Evolutionary conservation across 2,888 invertebrate species (phyloP).

Genomic region (Drosophila setosimentum): DNA sequence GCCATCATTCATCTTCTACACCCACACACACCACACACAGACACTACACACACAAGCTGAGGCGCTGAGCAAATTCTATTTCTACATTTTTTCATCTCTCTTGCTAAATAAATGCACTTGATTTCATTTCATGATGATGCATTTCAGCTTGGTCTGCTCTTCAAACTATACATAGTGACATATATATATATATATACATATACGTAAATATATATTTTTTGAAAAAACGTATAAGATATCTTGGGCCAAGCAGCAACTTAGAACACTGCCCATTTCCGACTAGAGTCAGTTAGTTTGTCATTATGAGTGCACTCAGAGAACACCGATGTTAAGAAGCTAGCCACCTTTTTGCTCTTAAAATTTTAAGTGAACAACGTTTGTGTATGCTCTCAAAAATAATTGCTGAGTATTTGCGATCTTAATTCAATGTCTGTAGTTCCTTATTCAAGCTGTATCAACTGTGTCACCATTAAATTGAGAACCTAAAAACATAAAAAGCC

Average conservation of each 20-base stretch:
- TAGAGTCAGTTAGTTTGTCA: conserved; percentile 59
- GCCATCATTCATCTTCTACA: conserved; percentile 70
- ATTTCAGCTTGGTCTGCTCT: conserved; percentile 56
- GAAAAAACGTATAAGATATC: not conserved
- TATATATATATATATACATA: not conserved
- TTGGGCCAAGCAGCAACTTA: conserved; percentile 14
- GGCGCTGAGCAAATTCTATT: conserved; percentile 7
- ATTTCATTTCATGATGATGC: conserved; percentile 76
- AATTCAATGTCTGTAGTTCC: not conserved
- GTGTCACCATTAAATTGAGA: too few relatives aligned
- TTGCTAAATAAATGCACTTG: conserved; percentile 76
- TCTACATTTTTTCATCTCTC: conserved; percentile 8
- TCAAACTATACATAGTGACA: conserved; percentile 1
- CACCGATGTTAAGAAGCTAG: not conserved
- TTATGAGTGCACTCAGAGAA: conserved; percentile 37
- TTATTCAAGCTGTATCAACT: too few relatives aligned
- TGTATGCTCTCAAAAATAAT: not conserved
- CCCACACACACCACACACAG: conserved; percentile 32
- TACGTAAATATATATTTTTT: not conserved
- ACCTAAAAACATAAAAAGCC: too few relatives aligned
- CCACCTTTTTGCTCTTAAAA: accelerated
- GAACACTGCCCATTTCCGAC: conserved; percentile 14
- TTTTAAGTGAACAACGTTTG: not conserved
- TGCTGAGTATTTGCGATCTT: not conserved
- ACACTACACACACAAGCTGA: conserved; percentile 23